phyloP scores from a whole-genome alignment of 2,888 invertebrate genomes.

The Melinopterus prodromus region DNA sequence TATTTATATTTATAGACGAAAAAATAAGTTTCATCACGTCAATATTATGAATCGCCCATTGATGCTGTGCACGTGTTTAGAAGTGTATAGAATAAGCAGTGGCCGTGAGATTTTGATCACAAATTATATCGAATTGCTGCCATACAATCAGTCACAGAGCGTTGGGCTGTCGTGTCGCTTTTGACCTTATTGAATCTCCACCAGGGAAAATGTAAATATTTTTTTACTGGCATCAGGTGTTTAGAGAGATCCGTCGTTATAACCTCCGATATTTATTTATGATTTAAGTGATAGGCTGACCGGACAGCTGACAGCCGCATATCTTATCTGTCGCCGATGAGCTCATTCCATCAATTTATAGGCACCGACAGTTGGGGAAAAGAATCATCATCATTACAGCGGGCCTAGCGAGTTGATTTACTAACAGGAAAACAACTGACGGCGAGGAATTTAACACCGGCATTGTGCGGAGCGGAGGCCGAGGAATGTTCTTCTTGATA shows the following conservation, averaged over 20 bases:
- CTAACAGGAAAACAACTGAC: neutral
- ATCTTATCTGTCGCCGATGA: neutral
- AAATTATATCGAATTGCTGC: neutral
- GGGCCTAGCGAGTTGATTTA: neutral
- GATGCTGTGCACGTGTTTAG: neutral
- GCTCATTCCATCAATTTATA: neutral
- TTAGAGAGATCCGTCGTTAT: neutral
- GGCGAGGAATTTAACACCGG: neutral
- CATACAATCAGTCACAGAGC: neutral
- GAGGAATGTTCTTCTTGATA: neutral
- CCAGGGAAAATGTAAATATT: neutral
- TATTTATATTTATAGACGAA: neutral
- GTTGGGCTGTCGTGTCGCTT: neutral
- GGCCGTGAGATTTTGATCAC: slow-evolving; percentile 4
- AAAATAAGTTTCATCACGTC: neutral
- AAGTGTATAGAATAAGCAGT: neutral
- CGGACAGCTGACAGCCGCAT: neutral
- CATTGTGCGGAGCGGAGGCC: neutral
- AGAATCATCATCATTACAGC: neutral
- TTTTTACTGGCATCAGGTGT: neutral
- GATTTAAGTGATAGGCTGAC: neutral
- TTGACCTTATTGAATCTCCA: neutral
- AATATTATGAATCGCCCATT: neutral
- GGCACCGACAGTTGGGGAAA: neutral
- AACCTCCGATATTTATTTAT: neutral